Evolutionary conservation across 2,113 vertebrate species (phyloP), one percentile per base, ranked within the genome.

Genomic region (Centropristis striata): DNA sequence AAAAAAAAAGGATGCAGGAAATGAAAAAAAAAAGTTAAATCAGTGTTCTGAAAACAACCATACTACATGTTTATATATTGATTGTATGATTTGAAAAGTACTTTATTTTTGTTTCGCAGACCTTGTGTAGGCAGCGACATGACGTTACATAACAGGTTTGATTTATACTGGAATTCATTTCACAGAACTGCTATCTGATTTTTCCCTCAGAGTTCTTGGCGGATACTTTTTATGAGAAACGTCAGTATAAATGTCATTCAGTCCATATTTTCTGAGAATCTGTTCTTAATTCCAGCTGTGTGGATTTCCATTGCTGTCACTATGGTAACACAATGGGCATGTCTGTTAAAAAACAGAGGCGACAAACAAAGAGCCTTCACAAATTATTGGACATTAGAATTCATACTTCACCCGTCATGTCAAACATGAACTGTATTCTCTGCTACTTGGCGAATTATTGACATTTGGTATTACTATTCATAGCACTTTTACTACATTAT

Each of bases 251-350:
- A 53, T 69, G 42, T 76, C 58, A 79, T 2, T 61, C 16, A 1
- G 54, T 36, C 39, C 58, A 53, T 64, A 71, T 70, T 61, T 78
- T 53, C 57, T 44, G 18, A 61, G 60, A 67, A 74, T 36, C 63
- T 71, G 32, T 70, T 58, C 55, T 36, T 76, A 50, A 84, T 70
- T 73, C 67, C 76, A 72, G 68, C 70, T 81, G 68, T 81, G 65
- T 85, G 77, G 63, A 78, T 86, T 84, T 78, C 39, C 75, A n/a
- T 63, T 67, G 67, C 54, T 21, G 54, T 86, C 73, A 44, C 89
- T 80, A 91, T 90, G 76, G 88, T 59, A 77, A 91, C 92, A 72
- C 76, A 84, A 72, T 67, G 67, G 68, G 84, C 15, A 64, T 71
- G 78, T 28, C 69, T 60, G 70, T 79, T 41, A 37, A 80, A 81